phyloP scores from a whole-genome alignment of 2,797 vertebrate species.

The Sus cebifrons region DNA sequence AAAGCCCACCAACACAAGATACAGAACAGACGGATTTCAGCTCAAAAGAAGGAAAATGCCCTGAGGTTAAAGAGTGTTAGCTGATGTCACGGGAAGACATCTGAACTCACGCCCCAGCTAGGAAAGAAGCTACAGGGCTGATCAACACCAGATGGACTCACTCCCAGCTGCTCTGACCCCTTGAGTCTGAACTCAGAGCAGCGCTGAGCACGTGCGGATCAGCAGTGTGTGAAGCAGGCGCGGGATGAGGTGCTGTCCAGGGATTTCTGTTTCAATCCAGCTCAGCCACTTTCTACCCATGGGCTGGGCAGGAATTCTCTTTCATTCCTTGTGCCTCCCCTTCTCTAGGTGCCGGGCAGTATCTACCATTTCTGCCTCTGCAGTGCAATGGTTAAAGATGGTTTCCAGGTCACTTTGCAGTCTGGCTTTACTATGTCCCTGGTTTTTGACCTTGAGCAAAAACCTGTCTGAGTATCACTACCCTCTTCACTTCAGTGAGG shows the following conservation, averaged over 20 bases:
- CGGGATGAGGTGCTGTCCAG: neutral
- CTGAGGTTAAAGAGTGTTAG: neutral
- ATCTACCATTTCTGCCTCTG: too few species aligned
- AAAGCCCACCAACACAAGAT: neutral
- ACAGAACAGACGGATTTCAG: neutral
- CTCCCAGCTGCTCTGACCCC: neutral
- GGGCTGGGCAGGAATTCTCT: neutral
- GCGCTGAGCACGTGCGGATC: accelerated
- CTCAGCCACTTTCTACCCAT: too few species aligned
- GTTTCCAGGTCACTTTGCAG: neutral
- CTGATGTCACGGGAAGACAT: accelerated
- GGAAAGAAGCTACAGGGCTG: accelerated
- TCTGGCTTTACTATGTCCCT: neutral
- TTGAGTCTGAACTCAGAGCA: neutral
- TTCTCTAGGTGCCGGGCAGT: neutral
- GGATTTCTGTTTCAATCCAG: neutral
- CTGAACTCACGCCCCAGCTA: neutral
- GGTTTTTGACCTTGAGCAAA: conserved; percentile 2
- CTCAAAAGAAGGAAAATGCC: neutral
- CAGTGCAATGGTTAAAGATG: neutral
- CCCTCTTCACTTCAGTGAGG: neutral
- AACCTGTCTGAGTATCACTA: neutral
- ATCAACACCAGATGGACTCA: too few species aligned
- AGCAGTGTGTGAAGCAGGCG: neutral
- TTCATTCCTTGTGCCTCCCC: neutral